A percentile compares a stretch with the other conserved stretches of the same genome.
Conservation (phyloP, 1,140 invertebrate species). For the Drosophila sechellia region DNA sequence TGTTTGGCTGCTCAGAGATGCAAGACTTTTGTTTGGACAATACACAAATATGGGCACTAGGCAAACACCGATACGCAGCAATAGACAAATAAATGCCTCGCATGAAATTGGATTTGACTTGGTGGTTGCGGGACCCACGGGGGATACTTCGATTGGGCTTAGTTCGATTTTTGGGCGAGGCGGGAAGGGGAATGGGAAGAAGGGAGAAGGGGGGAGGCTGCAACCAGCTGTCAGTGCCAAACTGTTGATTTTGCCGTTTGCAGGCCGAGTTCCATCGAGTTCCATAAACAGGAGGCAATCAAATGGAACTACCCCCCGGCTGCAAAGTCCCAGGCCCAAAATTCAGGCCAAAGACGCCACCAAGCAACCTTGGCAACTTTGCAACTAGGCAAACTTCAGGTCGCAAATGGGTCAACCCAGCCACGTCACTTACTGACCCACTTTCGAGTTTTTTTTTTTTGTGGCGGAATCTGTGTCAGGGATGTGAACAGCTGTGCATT, state of each 20-base stretch:
- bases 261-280: not conserved
- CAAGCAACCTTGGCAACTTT: slow-evolving; percentile 20
- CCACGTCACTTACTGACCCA: slow-evolving; percentile 40
- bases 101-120: slow-evolving; percentile 15
- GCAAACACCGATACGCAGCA: slow-evolving; percentile 51
- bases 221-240: slow-evolving; percentile 53
- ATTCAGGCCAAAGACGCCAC: slow-evolving; percentile 6
- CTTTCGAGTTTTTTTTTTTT: slow-evolving; percentile 7
- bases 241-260: slow-evolving; percentile 36
- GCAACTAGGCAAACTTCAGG: slow-evolving; percentile 2
- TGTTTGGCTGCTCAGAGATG: slow-evolving; percentile 47
- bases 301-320: slow-evolving; percentile 10
- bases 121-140: not conserved
- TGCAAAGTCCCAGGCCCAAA: not conserved
- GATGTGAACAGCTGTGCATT: slow-evolving; percentile 9
- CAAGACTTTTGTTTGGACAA: slow-evolving; percentile 43
- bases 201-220: slow-evolving; percentile 8
- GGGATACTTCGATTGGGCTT: not conserved
- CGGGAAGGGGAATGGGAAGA: too few species aligned
- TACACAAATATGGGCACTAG: slow-evolving; percentile 53
- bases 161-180: not conserved
- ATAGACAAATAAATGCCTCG: slow-evolving; percentile 51
- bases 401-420: slow-evolving; percentile 34
- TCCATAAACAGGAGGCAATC: slow-evolving; percentile 4
- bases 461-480: slow-evolving; percentile 27